Base-by-base conservation (phyloP, 2,113 vertebrate genomes). In the Meleagris gallopavo region DNA sequence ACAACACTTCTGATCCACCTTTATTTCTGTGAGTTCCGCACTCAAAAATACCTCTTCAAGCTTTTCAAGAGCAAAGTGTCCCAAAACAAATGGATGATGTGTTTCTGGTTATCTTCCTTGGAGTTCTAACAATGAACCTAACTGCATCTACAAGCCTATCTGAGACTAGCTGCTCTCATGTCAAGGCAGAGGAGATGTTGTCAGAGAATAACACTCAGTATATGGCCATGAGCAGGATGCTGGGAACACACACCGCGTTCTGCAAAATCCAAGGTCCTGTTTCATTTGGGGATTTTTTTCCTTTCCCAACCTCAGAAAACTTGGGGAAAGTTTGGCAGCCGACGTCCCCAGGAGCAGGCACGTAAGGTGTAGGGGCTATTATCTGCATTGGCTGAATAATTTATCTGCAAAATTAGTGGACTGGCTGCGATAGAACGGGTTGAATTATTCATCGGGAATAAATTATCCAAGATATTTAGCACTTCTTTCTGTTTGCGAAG, bases 361-460 rank as follows among this genome's bases (percentile, higher is more conserved):
- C 62, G 29, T 69, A 93, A 96, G 93, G 83, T 96, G 17, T 71
- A 72, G 71, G 65, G 83, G 75, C 86, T 16, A 84, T 95, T 92
- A 95, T 96, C 89, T 94, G 66, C 17, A 40, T 13, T 17, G 60
- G 83, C 88, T 94, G 95, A 91, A 96, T 95, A 96, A 97, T 95
- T 96, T 94, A 83, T 95, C 93, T 94, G 91, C 94, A 96, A 97
- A 96, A 97, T 96, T 96, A 97, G 96, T 95, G 66, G 94, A 96
- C 54, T 92, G 89, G 82, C 76, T 57, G 58, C 7, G 48, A 95
- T 93, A 82, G 94, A 95, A 70, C 32, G 8, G 95, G 94, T 85
- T 97, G 97, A 97, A 97, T 97, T 96, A 97, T 97, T 97, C 96
- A 96, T 95, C 29, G 94, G 83, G 96, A 97, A 97, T 97, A 96